Conservation (phyloP, 2,113 vertebrate genomes). For the Vombatus ursinus region DNA sequence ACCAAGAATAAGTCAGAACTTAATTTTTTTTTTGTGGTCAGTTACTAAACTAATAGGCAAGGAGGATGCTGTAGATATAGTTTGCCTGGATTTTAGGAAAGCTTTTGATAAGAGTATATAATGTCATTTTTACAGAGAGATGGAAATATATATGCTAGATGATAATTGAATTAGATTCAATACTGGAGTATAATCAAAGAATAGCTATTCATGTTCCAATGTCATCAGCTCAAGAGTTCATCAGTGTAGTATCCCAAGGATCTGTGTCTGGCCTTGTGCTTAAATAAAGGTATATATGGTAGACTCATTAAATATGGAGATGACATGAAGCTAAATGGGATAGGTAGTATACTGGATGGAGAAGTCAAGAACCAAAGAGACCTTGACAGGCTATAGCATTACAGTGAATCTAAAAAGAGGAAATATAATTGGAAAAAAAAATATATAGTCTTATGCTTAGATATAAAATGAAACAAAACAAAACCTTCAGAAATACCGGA, state of each 20-base stretch:
- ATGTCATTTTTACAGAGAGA: not conserved
- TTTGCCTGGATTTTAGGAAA: not conserved
- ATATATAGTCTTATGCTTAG: not conserved
- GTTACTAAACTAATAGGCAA: not conserved
- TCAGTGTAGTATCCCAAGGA: not conserved
- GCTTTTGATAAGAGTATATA: not conserved
- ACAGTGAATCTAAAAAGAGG: not conserved
- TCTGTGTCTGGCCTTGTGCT: not conserved
- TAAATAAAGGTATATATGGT: not conserved
- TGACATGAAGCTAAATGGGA: not conserved
- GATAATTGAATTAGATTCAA: not conserved
- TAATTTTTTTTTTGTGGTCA: not conserved
- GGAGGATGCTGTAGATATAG: not conserved
- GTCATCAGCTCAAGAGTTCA: not conserved
- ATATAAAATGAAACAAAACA: not conserved
- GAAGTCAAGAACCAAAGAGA: not conserved
- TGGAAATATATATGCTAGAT: not conserved
- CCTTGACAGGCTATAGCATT: not conserved
- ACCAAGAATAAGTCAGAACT: not conserved
- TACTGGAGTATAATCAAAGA: not conserved
- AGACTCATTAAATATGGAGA: not conserved
- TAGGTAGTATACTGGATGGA: not conserved
- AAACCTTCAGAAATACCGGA: not conserved
- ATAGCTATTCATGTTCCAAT: not conserved
- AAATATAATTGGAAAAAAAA: not conserved